Percentiles rank a stretch among this genome's conserved stretches.
These are phyloP conservation scores for Podabrus alpinus DNA, from an alignment of 2,888 invertebrate genomes.

Conservation along the genomic window DNA sequence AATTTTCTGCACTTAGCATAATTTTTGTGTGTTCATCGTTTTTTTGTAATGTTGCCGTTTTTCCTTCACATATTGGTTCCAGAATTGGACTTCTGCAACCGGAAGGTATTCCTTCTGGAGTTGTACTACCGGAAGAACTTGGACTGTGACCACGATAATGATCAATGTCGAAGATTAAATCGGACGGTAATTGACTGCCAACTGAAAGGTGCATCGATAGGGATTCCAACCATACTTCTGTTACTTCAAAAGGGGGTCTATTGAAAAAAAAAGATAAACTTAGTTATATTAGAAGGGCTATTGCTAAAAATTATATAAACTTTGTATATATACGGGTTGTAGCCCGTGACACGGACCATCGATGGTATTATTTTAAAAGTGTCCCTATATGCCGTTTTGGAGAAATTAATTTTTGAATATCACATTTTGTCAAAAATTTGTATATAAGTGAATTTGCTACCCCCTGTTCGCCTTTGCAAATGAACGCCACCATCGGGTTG, in stretches of 20 bases:
- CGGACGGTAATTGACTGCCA: constrained; percentile 65
- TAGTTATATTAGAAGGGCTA: not conserved
- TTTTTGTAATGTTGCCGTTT: constrained; percentile 33
- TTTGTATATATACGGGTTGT: too few species aligned
- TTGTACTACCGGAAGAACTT: constrained; percentile 64
- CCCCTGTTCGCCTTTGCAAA: too few species aligned
- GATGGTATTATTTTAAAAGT: too few species aligned
- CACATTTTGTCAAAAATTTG: too few species aligned
- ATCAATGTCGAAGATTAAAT: constrained; percentile 75
- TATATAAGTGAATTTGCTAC: too few species aligned
- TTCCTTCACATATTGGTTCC: constrained; percentile 62
- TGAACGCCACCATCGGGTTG: too few species aligned
- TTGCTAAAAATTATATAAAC: too few species aligned
- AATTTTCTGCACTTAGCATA: constrained; percentile 39
- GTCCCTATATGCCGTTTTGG: too few species aligned
- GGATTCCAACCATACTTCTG: constrained; percentile 87
- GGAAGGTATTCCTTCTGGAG: constrained; percentile 61
- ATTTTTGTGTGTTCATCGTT: constrained; percentile 23
- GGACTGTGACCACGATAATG: constrained; percentile 68
- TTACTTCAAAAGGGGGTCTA: constrained; percentile 87
- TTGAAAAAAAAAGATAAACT: constrained; percentile 24
- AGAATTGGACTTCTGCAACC: constrained; percentile 57
- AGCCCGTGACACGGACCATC: too few species aligned
- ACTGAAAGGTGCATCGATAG: constrained; percentile 73
- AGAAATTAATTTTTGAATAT: too few species aligned